These are phyloP conservation scores for Xenentodon cancila DNA, from an alignment of 2,797 vertebrate genomes.

Conservation along the genomic window DNA sequence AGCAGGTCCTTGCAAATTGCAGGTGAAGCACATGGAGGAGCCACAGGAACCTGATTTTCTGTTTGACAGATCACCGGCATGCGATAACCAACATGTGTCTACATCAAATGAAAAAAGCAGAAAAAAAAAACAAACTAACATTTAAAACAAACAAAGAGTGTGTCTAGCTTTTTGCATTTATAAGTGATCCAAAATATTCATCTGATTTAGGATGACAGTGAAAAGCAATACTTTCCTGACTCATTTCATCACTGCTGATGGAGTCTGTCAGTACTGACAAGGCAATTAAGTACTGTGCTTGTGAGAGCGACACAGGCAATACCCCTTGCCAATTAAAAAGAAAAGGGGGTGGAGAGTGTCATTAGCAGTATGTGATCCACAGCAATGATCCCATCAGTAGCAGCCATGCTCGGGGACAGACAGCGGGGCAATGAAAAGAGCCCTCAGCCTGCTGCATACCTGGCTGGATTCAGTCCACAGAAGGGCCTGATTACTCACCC, in stretches of 20 bases:
- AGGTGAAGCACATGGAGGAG: neutral
- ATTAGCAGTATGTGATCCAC: constrained; percentile 75
- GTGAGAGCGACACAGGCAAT: constrained; percentile 25
- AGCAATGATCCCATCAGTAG: constrained; percentile 84
- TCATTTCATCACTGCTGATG: constrained; percentile 7
- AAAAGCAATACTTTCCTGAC: neutral
- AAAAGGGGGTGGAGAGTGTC: constrained; percentile 39
- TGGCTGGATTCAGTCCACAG: constrained; percentile 69
- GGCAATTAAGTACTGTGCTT: constrained; percentile 34
- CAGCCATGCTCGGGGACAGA: constrained; percentile 59
- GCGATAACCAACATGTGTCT: neutral
- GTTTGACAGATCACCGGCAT: neutral
- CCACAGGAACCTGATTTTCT: neutral
- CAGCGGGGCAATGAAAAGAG: constrained; percentile 72
- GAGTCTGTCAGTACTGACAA: constrained; percentile 20
- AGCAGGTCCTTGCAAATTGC: neutral
- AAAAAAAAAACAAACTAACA: neutral
- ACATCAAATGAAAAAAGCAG: neutral
- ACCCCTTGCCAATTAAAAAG: constrained; percentile 43
- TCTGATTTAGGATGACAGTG: neutral
- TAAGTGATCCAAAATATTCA: neutral
- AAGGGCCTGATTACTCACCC: constrained; percentile 60
- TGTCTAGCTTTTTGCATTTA: neutral
- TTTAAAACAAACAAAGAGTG: neutral
- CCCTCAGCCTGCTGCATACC: constrained; percentile 58